These are phyloP conservation scores for Eulemur mongoz DNA, from an alignment of 2,797 vertebrate species.

Conservation along the genomic window DNA sequence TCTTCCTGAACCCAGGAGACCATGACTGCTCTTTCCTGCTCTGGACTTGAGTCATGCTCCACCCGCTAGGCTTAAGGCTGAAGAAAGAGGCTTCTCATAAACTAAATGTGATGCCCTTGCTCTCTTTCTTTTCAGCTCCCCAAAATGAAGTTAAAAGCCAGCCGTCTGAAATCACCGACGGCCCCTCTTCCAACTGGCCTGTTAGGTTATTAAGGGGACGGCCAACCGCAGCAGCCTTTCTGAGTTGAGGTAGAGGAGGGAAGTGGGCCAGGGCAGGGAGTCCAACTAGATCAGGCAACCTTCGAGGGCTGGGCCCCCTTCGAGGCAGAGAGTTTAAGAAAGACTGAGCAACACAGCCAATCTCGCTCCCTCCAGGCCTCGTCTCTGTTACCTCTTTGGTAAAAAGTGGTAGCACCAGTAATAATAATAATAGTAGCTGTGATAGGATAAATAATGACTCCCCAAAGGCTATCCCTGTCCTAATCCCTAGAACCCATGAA, in stretches of 20 bases:
- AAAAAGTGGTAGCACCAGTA: neutral
- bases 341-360: neutral
- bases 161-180: neutral
- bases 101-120: neutral
- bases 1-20: neutral
- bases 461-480: neutral
- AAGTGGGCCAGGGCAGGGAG: neutral
- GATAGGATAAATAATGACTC: neutral
- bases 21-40: neutral
- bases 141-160: neutral
- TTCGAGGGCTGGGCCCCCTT: neutral
- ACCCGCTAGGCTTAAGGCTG: neutral
- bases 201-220: neutral
- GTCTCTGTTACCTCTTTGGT: neutral
- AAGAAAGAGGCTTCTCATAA: neutral
- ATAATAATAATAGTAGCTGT: neutral
- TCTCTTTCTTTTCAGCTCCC: neutral
- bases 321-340: neutral
- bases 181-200: neutral
- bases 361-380: neutral
- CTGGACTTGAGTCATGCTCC: neutral
- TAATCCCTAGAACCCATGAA: neutral
- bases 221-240: neutral
- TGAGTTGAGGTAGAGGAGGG: neutral
- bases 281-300: neutral